phyloP scores from a whole-genome alignment of 1,140 invertebrate species.

The Drosophila pandora region DNA sequence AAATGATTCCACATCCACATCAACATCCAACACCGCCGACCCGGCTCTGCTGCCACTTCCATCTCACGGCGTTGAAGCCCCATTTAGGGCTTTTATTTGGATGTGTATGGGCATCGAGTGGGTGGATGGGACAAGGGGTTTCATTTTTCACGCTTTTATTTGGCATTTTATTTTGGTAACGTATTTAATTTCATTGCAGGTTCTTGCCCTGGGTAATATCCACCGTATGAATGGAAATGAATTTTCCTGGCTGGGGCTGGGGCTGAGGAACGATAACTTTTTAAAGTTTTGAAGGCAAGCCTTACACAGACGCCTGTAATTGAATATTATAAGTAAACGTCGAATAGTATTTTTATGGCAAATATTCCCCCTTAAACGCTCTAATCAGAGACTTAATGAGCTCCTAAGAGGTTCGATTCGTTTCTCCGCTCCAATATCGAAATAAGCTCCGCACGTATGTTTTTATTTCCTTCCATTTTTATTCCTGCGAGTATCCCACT shows the following conservation, averaged over 20 bases:
- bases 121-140: constrained; percentile 5
- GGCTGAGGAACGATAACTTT: constrained; percentile 21
- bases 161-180: constrained; percentile 60
- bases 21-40: neutral
- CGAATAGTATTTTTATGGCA: constrained; percentile 3
- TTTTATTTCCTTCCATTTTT: constrained; percentile 4
- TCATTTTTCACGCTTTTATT: constrained; percentile 67
- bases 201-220: constrained; percentile 47
- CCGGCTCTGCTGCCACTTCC: constrained; percentile 4
- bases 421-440: constrained; percentile 2
- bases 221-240: constrained; percentile 34
- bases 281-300: constrained; percentile 2
- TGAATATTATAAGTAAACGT: constrained; percentile 4
- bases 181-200: constrained; percentile 73
- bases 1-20: constrained; percentile 30
- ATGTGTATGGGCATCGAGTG: constrained; percentile 5
- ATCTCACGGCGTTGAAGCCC: constrained; percentile 52
- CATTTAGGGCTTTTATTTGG: constrained; percentile 50
- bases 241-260: constrained; percentile 24
- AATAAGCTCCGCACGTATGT: constrained; percentile 26
- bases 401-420: constrained; percentile 8
- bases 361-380: constrained; percentile 1
- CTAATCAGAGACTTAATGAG: constrained; percentile 22
- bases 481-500: neutral
- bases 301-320: constrained; percentile 12